These are phyloP conservation scores for Dendroctonus ponderosae DNA, from an alignment of 1,140 invertebrate species.

Conservation along the genomic window DNA sequence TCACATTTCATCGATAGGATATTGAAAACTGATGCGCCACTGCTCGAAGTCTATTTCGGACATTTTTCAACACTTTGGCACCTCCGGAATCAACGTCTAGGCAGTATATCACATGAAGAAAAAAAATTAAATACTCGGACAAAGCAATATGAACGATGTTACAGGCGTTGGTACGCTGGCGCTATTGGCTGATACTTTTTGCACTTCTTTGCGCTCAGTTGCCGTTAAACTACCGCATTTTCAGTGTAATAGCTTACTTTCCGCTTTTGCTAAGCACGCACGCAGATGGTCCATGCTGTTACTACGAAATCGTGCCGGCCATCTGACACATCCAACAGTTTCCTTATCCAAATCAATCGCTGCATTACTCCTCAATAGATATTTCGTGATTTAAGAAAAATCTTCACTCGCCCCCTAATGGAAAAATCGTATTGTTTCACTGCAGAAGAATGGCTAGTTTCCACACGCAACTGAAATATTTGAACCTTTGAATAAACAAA, in stretches of 20 bases:
- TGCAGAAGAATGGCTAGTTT: too few species aligned
- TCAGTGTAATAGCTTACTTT: constrained; percentile 45
- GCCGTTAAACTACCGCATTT: constrained; percentile 43
- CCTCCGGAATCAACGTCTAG: constrained; percentile 21
- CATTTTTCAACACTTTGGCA: constrained; percentile 10
- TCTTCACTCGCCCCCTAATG: not conserved
- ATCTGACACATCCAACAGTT: constrained; percentile 38
- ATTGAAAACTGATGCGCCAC: not conserved
- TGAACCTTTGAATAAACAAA: too few species aligned
- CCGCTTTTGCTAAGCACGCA: constrained; percentile 40
- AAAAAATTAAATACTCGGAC: constrained; percentile 33
- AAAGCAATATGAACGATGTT: constrained; percentile 37
- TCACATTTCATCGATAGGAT: not conserved
- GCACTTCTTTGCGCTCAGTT: constrained; percentile 33
- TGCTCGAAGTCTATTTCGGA: constrained; percentile 10
- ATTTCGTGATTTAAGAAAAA: constrained; percentile 18
- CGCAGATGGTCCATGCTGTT: constrained; percentile 38
- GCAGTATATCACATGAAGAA: constrained; percentile 24
- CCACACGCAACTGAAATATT: too few species aligned
- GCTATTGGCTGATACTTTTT: constrained; percentile 35
- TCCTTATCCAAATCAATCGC: constrained; percentile 33
- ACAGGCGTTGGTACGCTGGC: constrained; percentile 25
- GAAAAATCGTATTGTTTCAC: too few species aligned
- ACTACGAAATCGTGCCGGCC: constrained; percentile 37
- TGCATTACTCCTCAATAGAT: constrained; percentile 19